A percentile compares a stretch with the other conserved stretches of the same genome.
Conservation (phyloP, 1,140 invertebrate species). For the Pseudomyrmex gracilis region DNA sequence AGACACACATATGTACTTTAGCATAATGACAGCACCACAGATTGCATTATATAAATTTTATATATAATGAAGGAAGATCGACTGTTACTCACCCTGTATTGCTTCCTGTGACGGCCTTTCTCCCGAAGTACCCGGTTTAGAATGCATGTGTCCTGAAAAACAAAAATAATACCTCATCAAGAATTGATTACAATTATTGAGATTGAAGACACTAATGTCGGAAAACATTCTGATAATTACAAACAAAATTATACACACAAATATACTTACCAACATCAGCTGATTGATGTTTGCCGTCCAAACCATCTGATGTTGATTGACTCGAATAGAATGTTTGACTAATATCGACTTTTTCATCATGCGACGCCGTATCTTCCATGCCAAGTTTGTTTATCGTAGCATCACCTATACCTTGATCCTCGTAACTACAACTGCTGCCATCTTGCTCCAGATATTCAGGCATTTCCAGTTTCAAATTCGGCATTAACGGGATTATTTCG, state of each 20-base stretch:
- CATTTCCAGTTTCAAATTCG: slow-evolving; percentile 85
- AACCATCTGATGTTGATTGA: slow-evolving; percentile 79
- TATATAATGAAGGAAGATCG: slow-evolving; percentile 20
- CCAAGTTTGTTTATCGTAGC: slow-evolving; percentile 79
- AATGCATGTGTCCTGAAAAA: slow-evolving; percentile 82
- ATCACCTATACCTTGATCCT: slow-evolving; percentile 82
- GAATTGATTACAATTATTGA: slow-evolving; percentile 21
- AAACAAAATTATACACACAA: slow-evolving; percentile 5
- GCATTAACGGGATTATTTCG: slow-evolving; percentile 85
- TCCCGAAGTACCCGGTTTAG: slow-evolving; percentile 84
- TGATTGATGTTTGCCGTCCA: slow-evolving; percentile 81
- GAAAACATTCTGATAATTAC: slow-evolving; percentile 26
- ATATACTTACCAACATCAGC: slow-evolving; percentile 81
- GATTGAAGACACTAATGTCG: slow-evolving; percentile 8
- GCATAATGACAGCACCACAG: slow-evolving; percentile 31
- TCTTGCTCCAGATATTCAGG: slow-evolving; percentile 85
- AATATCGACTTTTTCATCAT: slow-evolving; percentile 83
- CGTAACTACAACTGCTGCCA: slow-evolving; percentile 85
- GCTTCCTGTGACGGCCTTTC: slow-evolving; percentile 83
- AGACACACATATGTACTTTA: background rate
- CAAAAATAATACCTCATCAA: slow-evolving; percentile 62
- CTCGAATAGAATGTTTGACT: slow-evolving; percentile 84
- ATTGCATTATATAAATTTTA: slow-evolving; percentile 27
- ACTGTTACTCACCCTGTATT: slow-evolving; percentile 84
- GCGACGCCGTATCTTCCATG: slow-evolving; percentile 79